phyloP scores from a whole-genome alignment of 1,140 invertebrate genomes.

The Sycobia sp. region DNA sequence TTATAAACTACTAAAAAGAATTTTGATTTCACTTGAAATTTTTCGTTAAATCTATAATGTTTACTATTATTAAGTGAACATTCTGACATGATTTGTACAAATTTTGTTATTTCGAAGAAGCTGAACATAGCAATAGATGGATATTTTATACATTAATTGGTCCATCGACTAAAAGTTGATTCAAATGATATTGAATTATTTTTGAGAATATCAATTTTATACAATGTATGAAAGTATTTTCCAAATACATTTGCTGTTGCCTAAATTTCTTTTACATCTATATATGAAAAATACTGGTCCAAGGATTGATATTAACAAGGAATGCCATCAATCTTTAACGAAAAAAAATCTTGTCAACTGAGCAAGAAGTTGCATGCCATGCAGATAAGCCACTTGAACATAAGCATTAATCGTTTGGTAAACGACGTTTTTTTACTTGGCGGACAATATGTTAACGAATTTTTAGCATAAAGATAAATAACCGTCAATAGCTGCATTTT shows the following conservation, averaged over 20 bases:
- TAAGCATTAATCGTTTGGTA: too few relatives aligned
- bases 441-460: too few relatives aligned
- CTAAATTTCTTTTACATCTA: background rate
- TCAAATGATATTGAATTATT: too few relatives aligned
- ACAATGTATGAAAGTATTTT: too few relatives aligned
- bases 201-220: too few relatives aligned
- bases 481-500: constrained; percentile 3
- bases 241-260: constrained; percentile 1
- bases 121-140: background rate
- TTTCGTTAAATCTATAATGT: too few relatives aligned
- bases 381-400: too few relatives aligned
- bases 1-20: background rate
- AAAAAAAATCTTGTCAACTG: background rate
- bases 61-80: constrained; percentile 2
- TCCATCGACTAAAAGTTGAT: constrained; percentile 16
- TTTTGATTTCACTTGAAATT: background rate
- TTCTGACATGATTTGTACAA: constrained; percentile 2
- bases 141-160: constrained; percentile 9
- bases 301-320: background rate
- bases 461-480: constrained; percentile 4
- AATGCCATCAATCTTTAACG: background rate
- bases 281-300: constrained; percentile 15
- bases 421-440: background rate
- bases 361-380: too few relatives aligned
- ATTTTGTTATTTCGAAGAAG: background rate